A percentile compares a stretch with the other conserved stretches of the same genome.
Evolutionary conservation across 2,113 vertebrate genomes (phyloP).

Genomic region (Pteruthius melanotis): DNA sequence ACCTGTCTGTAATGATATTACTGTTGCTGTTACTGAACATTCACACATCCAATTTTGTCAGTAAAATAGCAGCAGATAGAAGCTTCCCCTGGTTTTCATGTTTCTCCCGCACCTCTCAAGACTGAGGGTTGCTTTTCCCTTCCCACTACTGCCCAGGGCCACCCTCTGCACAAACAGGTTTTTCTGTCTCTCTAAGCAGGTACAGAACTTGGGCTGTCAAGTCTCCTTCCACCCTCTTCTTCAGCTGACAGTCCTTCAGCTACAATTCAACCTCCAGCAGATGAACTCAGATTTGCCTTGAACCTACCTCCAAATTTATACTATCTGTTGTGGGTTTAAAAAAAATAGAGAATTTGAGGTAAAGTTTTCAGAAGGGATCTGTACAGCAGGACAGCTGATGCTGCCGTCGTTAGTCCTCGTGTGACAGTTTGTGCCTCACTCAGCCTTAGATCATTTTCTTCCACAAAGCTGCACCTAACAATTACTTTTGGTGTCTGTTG

Average conservation of each 20-base stretch:
- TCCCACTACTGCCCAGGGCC: background rate
- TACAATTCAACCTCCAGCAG: background rate
- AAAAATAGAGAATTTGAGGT: background rate
- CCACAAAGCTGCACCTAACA: slow-evolving; percentile 38
- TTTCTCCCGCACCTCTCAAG: background rate
- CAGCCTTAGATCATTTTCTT: slow-evolving; percentile 9
- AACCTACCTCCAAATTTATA: background rate
- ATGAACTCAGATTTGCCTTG: background rate
- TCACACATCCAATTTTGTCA: background rate
- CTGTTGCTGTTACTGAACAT: background rate
- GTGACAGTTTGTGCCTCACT: background rate
- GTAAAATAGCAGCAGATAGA: background rate
- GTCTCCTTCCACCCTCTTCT: background rate
- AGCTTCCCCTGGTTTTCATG: background rate
- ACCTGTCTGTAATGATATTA: background rate
- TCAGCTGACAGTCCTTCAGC: background rate
- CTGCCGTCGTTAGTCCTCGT: accelerated
- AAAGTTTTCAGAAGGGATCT: background rate
- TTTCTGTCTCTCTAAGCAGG: background rate
- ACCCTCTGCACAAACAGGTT: background rate
- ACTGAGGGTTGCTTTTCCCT: background rate
- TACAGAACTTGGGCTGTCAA: background rate
- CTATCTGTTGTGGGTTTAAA: background rate
- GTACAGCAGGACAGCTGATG: background rate
- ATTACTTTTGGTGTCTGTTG: slow-evolving; percentile 37